phyloP scores from a whole-genome alignment of 1,140 invertebrate genomes.

The Drosophila orena region DNA sequence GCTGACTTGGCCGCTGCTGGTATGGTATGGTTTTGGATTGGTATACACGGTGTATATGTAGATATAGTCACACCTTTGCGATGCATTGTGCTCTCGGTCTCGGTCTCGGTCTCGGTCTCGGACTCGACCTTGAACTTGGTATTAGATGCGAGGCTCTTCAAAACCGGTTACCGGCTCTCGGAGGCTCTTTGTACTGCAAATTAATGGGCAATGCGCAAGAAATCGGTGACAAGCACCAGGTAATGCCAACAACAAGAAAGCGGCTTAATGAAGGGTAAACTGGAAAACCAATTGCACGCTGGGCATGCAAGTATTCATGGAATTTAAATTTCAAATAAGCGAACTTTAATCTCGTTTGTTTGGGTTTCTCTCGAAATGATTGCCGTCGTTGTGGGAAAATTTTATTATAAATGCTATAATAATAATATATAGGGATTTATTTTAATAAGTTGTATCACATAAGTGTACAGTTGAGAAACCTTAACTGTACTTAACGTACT shows the following conservation, averaged over 20 bases:
- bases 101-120: slow-evolving; percentile 37
- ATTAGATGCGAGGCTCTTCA: slow-evolving; percentile 70
- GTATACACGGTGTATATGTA: neutral
- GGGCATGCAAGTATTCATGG: slow-evolving; percentile 26
- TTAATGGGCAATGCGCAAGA: slow-evolving; percentile 64
- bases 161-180: slow-evolving; percentile 60
- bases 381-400: neutral
- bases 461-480: too few relatives aligned
- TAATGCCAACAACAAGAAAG: slow-evolving; percentile 20
- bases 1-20: neutral
- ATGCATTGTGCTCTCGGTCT: slow-evolving; percentile 54
- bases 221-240: slow-evolving; percentile 64
- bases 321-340: slow-evolving; percentile 57
- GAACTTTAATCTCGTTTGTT: neutral
- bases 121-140: slow-evolving; percentile 77
- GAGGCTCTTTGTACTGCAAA: slow-evolving; percentile 59
- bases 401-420: too few relatives aligned
- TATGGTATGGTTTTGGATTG: slow-evolving; percentile 24
- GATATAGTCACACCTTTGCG: slow-evolving; percentile 64
- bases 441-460: too few relatives aligned
- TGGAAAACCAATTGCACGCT: slow-evolving; percentile 34
- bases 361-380: neutral
- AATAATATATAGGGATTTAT: too few relatives aligned
- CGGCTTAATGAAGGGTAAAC: slow-evolving; percentile 29
- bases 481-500: too few relatives aligned